Evolutionary conservation across 2,797 vertebrate species (phyloP), one percentile per base, ranked within the genome.

Genomic region (Mormyrus hasselquistii): DNA sequence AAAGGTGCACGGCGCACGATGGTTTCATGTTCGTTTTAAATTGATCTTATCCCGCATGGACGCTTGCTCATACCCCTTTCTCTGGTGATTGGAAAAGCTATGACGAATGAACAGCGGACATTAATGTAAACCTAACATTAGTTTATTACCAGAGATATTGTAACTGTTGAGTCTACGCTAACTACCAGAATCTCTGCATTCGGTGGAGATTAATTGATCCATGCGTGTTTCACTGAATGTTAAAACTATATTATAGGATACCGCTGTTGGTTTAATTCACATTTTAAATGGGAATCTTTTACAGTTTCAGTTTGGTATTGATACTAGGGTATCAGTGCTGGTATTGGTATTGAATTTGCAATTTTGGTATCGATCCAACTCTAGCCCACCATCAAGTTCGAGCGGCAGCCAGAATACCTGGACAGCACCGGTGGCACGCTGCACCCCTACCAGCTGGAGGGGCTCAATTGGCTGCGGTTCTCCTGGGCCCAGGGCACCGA

Each of bases 401-500:
- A 99, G 91, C 95, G 98, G 4, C 98, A 99, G 62, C 98, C 97
- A 0, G 98, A 99, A 82, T 99, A 98, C 93, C 93, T 99, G 89
- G 98, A 99, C 91, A 95, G 95, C 76, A 99, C 98, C 0, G 97
- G 98, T 4, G 98, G 98, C 0, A 98, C 97, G 0, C 92, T 99
- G 92, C 98, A 99, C 90, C 97, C 98, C 2, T 99, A 99, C 94
- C 98, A 99, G 90, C 96, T 99, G 94, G 98, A 99, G 94, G 98
- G 98, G 2, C 93, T 99, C 90, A 99, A 99, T 92, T 99, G 98
- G 98, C 93, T 99, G 89, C 96, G 98, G 86, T 99, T 99, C 93
- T 99, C 98, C 34, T 99, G 98, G 98, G 98, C 98, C 88, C 98
- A 99, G 94, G 98, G 98, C 91, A 99, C 98, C 0, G 98, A 99